Evolutionary conservation across 1,140 invertebrate species (phyloP), one percentile per base, ranked within the genome.

Genomic region (Acromyrmex charruanus): DNA sequence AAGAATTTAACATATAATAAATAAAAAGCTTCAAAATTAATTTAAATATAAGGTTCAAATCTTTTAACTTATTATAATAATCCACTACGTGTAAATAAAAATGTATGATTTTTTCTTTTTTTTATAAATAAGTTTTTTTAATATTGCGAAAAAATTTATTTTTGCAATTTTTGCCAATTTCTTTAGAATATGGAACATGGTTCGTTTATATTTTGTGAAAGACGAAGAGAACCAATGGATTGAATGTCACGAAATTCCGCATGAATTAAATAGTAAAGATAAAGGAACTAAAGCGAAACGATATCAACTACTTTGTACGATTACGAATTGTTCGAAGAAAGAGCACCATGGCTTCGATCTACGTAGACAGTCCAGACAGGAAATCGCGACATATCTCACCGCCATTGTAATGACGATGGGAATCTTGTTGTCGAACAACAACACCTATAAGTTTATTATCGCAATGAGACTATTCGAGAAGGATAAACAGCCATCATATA

Each of bases 391-490:
- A 87, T 88, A 68, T 86, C 88, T 87, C 91, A 92, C 92, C 87
- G 90, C 88, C 91, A 80, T 88, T 85, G 89, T 89, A 91, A 86
- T 87, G 88, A 90, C 87, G 87, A 89, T 84, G 85, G 74, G 86
- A 91, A 93, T 94, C 89, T 90, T 92, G 88, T 79, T 88, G 80
- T 84, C 88, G 72, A 88, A 90, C 88, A 93, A 90, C 89, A 77
- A 91, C 90, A 92, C 90, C 92, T 94, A 94, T 93, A 93, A 94
- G 66, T 88, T 87, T 59, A 91, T 77, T 55, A 92, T 77, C 61
- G 88, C 25, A 63, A 68, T 72, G 87, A 87, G 59, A 90, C 80
- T 79, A 92, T 87, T 91, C 44, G 85, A 92, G 87, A 80, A 86
- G 85, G 74, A 85, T 86, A 86, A 77, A 92, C 81, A 87, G 51